These are phyloP conservation scores for Hiodon alosoides DNA, from an alignment of 2,113 vertebrate species.

Conservation along the genomic window DNA sequence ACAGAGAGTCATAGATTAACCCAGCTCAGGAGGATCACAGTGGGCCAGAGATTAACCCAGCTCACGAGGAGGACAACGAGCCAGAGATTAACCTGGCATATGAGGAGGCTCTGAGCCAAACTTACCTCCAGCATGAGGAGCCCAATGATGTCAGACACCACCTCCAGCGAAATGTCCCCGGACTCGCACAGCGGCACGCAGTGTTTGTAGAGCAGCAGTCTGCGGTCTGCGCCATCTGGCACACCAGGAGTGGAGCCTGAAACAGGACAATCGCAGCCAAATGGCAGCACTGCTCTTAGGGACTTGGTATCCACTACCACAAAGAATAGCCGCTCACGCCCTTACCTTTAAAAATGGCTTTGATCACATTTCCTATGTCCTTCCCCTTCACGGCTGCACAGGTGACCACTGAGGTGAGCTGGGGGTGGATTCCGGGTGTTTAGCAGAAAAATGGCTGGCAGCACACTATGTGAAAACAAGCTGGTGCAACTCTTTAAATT, in stretches of 20 bases:
- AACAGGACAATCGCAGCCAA: constrained; percentile 5
- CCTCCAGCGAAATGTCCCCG: constrained; percentile 76
- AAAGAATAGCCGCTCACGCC: background rate
- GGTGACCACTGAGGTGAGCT: constrained; percentile 70
- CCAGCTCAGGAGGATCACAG: background rate
- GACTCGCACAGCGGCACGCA: constrained; percentile 84
- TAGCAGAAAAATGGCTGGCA: background rate
- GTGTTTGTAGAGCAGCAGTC: constrained; percentile 76
- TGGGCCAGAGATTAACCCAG: too few species aligned
- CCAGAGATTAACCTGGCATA: background rate
- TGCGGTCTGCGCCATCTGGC: constrained; percentile 65
- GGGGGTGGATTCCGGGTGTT: constrained; percentile 18
- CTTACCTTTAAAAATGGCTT: constrained; percentile 83
- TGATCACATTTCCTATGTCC: constrained; percentile 67
- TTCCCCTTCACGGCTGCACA: constrained; percentile 74
- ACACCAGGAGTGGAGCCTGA: constrained; percentile 76
- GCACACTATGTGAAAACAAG: background rate
- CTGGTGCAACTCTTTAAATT: background rate
- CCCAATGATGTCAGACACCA: constrained; percentile 82
- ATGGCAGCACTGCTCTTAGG: background rate
- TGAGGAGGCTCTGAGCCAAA: background rate
- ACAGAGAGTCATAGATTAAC: background rate
- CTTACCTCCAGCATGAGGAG: constrained; percentile 91
- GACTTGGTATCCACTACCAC: background rate
- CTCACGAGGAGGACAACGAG: too few species aligned